phyloP scores from a whole-genome alignment of 2,888 invertebrate species.

The Caenorhabditis afra region DNA sequence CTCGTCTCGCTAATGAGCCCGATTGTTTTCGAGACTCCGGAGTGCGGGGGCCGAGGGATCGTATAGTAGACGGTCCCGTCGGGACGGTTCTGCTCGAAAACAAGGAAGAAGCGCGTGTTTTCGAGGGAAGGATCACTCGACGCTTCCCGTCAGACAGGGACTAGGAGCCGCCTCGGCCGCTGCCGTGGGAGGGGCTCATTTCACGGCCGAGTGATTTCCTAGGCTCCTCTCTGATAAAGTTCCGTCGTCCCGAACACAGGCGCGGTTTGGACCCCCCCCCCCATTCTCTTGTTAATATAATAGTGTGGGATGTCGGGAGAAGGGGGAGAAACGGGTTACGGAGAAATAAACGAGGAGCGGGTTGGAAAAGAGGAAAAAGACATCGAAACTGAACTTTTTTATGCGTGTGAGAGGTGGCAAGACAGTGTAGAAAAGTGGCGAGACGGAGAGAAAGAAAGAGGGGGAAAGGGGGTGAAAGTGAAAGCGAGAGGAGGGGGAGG shows the following conservation, averaged over 20 bases:
- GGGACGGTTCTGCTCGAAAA: neutral
- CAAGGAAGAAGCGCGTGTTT: no score
- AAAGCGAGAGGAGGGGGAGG: conserved; percentile 33
- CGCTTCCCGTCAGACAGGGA: no score
- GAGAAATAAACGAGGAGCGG: conserved; percentile 23
- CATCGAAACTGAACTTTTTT: conserved; percentile 54
- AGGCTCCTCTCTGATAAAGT: no score
- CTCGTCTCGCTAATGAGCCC: neutral
- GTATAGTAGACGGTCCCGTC: neutral
- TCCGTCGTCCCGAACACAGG: no score
- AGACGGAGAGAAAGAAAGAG: conserved; percentile 48
- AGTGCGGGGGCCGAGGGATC: no score
- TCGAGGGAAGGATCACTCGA: no score
- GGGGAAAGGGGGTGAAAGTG: conserved; percentile 37
- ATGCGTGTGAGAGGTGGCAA: conserved; percentile 52
- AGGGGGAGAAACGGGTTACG: conserved; percentile 1
- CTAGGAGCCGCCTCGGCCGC: no score
- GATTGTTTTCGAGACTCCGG: neutral
- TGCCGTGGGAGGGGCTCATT: no score
- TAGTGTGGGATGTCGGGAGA: neutral
- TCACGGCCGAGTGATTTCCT: no score
- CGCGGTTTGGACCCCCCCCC: conserved; percentile 6
- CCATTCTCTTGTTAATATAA: conserved; percentile 31
- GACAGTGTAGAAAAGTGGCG: conserved; percentile 40
- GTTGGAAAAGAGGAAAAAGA: conserved; percentile 34